Evolutionary conservation across 2,888 invertebrate species (phyloP).

Genomic region (Erebia epiphron): DNA sequence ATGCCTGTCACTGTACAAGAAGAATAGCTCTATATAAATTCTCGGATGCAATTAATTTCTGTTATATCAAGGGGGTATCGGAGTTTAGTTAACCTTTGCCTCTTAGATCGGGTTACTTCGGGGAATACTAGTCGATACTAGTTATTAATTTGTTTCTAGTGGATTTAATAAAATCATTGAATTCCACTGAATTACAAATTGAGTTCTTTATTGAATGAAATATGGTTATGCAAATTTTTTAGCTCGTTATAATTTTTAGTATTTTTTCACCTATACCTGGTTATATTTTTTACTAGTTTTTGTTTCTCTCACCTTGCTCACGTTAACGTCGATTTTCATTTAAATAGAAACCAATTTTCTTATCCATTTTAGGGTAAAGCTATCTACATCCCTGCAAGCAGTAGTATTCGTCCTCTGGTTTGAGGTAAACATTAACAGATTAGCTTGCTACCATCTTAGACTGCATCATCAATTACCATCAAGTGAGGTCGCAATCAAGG

Average conservation of each 20-base stretch:
- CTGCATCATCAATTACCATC: too few relatives aligned
- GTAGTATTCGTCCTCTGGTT: too few relatives aligned
- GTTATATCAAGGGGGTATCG: constrained; percentile 67
- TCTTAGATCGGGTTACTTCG: constrained; percentile 25
- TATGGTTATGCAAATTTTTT: neutral
- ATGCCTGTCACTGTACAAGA: constrained; percentile 68
- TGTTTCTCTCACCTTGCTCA: too few relatives aligned
- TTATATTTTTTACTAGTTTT: too few relatives aligned
- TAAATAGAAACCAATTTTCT: too few relatives aligned
- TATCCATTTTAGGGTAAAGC: too few relatives aligned
- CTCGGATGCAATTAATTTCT: constrained; percentile 71
- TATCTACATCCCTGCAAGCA: too few relatives aligned
- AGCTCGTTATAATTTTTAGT: neutral
- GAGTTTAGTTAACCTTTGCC: constrained; percentile 60
- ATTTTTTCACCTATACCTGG: too few relatives aligned
- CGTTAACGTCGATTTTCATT: too few relatives aligned
- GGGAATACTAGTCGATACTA: constrained; percentile 8
- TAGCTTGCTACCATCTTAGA: too few relatives aligned
- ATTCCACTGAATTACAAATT: neutral
- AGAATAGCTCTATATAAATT: constrained; percentile 76
- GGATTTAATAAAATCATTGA: constrained; percentile 7
- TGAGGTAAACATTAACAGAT: too few relatives aligned
- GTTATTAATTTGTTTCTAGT: constrained; percentile 20
- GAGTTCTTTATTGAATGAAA: neutral
- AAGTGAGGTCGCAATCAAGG: too few relatives aligned